phyloP scores from a whole-genome alignment of 2,113 vertebrate genomes.

The Crotalus helleri region DNA sequence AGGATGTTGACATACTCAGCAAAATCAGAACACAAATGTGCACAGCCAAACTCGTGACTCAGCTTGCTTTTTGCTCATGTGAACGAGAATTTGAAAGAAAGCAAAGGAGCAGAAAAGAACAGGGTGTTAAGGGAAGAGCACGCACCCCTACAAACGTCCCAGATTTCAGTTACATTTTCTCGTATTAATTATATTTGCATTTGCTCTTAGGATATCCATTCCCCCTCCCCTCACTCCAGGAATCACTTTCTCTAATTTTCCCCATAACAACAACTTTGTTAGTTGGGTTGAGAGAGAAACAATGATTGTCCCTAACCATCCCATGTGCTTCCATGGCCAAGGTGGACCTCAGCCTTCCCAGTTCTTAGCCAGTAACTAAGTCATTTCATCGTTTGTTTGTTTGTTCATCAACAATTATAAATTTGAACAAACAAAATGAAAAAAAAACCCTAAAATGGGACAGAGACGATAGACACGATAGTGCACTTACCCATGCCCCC shows the following conservation, averaged over 20 bases:
- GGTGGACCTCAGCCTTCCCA: not conserved
- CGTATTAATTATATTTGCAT: not conserved
- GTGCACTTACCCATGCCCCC: not conserved
- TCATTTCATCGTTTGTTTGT: not conserved
- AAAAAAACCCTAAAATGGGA: not conserved
- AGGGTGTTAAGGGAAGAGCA: not conserved
- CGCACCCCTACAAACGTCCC: not conserved
- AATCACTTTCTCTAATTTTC: not conserved
- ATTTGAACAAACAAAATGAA: not conserved
- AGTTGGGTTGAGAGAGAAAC: not conserved
- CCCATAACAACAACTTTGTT: not conserved
- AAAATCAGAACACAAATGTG: not conserved
- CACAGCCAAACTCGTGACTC: not conserved
- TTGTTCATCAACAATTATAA: not conserved
- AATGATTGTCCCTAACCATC: not conserved
- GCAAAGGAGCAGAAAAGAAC: not conserved
- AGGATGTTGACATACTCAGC: not conserved
- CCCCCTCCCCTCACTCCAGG: not conserved
- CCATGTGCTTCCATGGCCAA: not conserved
- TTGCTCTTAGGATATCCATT: not conserved
- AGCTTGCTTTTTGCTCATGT: not conserved
- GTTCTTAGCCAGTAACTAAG: not conserved
- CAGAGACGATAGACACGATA: not conserved
- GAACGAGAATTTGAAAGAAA: not conserved
- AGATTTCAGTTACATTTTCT: not conserved